These are phyloP conservation scores for Saccostrea cuccullata DNA, from an alignment of 1,140 invertebrate species.

Conservation along the genomic window DNA sequence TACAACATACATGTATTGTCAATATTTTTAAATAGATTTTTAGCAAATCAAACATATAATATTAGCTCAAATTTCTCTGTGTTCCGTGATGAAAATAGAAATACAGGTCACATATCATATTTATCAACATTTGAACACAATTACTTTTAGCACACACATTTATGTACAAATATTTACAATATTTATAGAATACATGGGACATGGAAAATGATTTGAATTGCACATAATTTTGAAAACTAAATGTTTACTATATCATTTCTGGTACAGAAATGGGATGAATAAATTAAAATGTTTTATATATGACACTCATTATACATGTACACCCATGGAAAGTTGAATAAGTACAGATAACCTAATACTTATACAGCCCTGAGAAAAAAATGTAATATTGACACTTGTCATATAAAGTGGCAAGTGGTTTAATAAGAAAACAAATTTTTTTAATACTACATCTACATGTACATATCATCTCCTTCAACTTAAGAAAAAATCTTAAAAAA, in stretches of 20 bases:
- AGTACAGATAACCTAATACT: background rate
- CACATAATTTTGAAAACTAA: background rate
- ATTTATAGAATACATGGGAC: conserved; percentile 7
- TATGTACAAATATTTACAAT: conserved; percentile 12
- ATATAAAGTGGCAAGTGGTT: background rate
- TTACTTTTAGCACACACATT: background rate
- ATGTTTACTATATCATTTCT: background rate
- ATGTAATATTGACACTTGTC: conserved; percentile 3
- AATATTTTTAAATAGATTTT: too few relatives aligned
- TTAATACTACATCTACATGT: background rate
- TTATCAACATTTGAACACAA: background rate
- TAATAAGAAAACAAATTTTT: background rate
- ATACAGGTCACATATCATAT: background rate
- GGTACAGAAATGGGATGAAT: conserved; percentile 13
- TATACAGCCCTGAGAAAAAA: conserved; percentile 15
- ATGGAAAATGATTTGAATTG: background rate
- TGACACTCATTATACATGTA: background rate
- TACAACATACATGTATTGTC: too few relatives aligned
- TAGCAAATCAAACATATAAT: background rate
- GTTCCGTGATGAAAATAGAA: background rate
- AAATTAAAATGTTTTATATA: background rate
- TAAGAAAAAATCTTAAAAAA: too few relatives aligned
- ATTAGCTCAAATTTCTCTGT: background rate
- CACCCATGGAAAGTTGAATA: background rate
- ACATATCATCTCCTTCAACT: too few relatives aligned